Evolutionary conservation across 2,113 vertebrate genomes (phyloP).

Genomic region (Paradoxurus hermaphroditus): DNA sequence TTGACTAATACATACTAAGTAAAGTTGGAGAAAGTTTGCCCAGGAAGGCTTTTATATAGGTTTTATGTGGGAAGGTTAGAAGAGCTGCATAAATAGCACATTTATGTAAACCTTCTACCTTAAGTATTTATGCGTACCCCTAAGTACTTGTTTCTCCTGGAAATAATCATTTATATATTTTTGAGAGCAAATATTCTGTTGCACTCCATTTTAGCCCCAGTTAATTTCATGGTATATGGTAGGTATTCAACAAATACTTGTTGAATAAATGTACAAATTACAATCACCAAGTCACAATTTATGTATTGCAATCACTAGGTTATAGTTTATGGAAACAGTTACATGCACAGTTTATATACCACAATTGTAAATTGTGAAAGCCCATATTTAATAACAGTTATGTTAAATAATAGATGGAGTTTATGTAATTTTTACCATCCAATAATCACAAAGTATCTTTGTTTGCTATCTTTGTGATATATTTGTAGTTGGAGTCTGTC

Average conservation of each 20-base stretch:
- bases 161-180: neutral
- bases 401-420: neutral
- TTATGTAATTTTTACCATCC: slow-evolving; percentile 15
- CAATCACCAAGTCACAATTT: neutral
- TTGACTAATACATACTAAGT: neutral
- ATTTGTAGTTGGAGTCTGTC: slow-evolving; percentile 50
- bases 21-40: neutral
- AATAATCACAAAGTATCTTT: slow-evolving; percentile 2
- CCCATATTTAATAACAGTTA: neutral
- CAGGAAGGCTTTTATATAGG: neutral
- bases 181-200: neutral
- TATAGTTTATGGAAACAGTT: neutral
- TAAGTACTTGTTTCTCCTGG: neutral
- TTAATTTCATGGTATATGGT: neutral
- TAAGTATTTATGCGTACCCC: neutral
- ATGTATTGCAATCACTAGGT: neutral
- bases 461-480: slow-evolving; percentile 46
- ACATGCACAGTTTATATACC: neutral
- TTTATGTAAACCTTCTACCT: neutral
- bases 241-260: neutral
- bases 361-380: neutral
- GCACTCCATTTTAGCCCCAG: neutral
- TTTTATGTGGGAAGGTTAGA: neutral
- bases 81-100: neutral
- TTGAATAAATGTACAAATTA: neutral